Conservation (phyloP, 2,888 invertebrate species). For the Pandemis corylana region DNA sequence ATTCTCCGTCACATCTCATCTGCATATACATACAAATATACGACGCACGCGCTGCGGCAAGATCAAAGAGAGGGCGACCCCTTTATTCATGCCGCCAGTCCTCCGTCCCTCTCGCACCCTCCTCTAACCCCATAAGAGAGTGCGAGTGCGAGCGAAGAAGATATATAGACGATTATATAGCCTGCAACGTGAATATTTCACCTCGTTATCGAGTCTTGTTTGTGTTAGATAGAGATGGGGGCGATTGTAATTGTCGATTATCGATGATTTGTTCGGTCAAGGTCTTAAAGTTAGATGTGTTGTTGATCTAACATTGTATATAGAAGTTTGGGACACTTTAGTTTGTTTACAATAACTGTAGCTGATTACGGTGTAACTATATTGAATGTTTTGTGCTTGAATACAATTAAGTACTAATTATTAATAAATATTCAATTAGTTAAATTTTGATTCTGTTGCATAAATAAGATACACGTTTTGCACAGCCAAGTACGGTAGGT, state of each 20-base stretch:
- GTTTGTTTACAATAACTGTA: no score
- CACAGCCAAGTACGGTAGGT: no score
- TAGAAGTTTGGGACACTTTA: neutral
- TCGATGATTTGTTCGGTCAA: constrained; percentile 53
- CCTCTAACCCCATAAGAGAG: constrained; percentile 60
- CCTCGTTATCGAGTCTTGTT: constrained; percentile 85
- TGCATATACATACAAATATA: constrained; percentile 75
- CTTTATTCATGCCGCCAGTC: constrained; percentile 81
- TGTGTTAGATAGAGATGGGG: constrained; percentile 80
- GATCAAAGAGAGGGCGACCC: constrained; percentile 82
- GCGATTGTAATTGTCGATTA: constrained; percentile 61
- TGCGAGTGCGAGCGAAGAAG: constrained; percentile 68
- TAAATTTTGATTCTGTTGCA: no score
- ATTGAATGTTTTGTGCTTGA: no score
- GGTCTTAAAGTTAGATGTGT: neutral
- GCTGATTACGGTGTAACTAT: no score
- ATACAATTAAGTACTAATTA: no score
- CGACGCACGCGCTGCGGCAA: constrained; percentile 81
- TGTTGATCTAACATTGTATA: neutral
- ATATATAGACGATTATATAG: constrained; percentile 75
- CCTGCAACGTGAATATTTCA: constrained; percentile 84
- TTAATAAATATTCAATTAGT: no score
- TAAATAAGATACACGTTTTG: no score
- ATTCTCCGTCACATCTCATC: constrained; percentile 79
- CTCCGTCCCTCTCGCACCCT: constrained; percentile 79